Evolutionary conservation across 1,140 invertebrate genomes (phyloP).

Genomic region (Drosophila nannoptera): DNA sequence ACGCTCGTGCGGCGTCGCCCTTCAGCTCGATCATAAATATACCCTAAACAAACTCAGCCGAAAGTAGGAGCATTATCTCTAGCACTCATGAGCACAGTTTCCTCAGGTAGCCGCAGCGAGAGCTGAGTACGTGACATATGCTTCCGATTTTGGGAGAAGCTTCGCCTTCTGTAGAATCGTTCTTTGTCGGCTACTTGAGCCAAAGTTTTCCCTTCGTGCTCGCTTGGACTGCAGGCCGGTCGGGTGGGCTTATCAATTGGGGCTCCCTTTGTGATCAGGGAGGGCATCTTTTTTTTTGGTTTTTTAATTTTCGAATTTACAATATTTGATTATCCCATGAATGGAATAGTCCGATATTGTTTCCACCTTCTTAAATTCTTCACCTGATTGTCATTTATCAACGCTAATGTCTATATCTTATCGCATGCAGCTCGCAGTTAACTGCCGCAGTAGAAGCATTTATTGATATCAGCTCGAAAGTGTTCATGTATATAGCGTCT

Average conservation of each 20-base stretch:
- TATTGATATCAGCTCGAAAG: constrained; percentile 53
- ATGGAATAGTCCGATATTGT: constrained; percentile 24
- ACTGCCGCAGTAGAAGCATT: constrained; percentile 67
- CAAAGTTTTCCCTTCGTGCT: not conserved
- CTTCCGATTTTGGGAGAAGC: no score
- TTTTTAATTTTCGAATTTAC: constrained; percentile 38
- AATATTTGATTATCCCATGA: constrained; percentile 74
- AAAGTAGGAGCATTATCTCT: not conserved
- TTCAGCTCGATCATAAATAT: not conserved
- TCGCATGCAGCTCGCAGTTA: constrained; percentile 53
- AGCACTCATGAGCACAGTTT: not conserved
- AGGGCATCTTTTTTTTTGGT: not conserved
- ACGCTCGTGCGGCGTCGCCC: no score
- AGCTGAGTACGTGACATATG: no score
- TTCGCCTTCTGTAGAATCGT: no score
- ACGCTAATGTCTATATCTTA: constrained; percentile 67
- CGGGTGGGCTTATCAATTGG: no score
- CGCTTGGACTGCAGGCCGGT: constrained; percentile 7
- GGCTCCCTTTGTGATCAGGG: not conserved
- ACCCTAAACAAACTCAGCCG: not conserved
- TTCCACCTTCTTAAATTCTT: constrained; percentile 43
- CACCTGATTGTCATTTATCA: constrained; percentile 62
- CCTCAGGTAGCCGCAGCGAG: no score
- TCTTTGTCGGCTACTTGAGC: no score
- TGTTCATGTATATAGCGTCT: constrained; percentile 3